These are phyloP conservation scores for Rhysida immarginata DNA, from an alignment of 1,140 invertebrate genomes.

Conservation along the genomic window DNA sequence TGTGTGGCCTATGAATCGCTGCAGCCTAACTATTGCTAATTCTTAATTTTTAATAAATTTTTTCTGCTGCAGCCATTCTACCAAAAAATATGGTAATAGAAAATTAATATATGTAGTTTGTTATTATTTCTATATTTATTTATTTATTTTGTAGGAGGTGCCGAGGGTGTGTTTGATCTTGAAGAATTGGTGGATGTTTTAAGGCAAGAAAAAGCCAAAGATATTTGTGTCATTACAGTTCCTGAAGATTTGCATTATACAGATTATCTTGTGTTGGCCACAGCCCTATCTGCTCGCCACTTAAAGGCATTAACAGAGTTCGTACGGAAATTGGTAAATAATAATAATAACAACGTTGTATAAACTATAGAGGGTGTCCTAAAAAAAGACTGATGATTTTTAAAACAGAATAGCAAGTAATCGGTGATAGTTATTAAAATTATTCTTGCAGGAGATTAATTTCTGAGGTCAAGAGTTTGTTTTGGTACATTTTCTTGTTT, in stretches of 20 bases:
- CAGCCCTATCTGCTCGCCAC: constrained; percentile 54
- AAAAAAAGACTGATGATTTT: too few relatives aligned
- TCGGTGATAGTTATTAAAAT: too few relatives aligned
- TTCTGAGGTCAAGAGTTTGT: not conserved
- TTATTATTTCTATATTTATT: too few relatives aligned
- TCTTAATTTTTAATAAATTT: not conserved
- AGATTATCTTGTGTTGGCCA: constrained; percentile 62
- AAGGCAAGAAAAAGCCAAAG: constrained; percentile 52
- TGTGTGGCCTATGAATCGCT: too few relatives aligned
- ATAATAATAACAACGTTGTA: too few relatives aligned
- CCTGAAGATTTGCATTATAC: constrained; percentile 60
- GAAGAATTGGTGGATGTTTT: constrained; percentile 66
- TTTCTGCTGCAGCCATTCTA: not conserved
- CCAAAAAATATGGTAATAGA: not conserved
- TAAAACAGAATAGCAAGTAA: not conserved
- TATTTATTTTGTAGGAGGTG: constrained; percentile 51
- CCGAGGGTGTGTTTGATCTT: constrained; percentile 65
- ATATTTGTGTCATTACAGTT: constrained; percentile 65
- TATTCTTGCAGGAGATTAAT: too few relatives aligned
- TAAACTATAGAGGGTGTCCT: too few relatives aligned
- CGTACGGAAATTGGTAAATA: constrained; percentile 54
- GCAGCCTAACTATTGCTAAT: too few relatives aligned
- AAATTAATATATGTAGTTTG: too few relatives aligned
- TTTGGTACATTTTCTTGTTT: too few relatives aligned
- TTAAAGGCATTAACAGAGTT: constrained; percentile 56